Evolutionary conservation across 2,113 vertebrate species (phyloP).

Genomic region (Corydoras maculifer): DNA sequence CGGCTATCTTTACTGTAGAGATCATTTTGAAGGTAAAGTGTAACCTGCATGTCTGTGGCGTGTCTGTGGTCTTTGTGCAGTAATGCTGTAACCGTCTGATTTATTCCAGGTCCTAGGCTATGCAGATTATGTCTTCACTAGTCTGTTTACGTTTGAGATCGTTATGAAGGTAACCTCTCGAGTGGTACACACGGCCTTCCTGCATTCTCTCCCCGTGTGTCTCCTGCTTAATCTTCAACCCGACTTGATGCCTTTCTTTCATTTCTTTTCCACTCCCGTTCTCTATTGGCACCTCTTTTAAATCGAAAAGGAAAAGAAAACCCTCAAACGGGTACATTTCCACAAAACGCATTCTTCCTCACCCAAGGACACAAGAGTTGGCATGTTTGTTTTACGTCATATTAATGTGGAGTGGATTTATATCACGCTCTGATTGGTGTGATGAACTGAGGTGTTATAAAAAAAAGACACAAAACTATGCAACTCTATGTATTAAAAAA

Average conservation of each 20-base stretch:
- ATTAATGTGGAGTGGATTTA: slow-evolving; percentile 51
- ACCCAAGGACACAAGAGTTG: slow-evolving; percentile 44
- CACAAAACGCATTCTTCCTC: slow-evolving; percentile 19
- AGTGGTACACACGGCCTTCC: slow-evolving; percentile 69
- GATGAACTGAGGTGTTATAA: slow-evolving; percentile 14
- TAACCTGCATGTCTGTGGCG: slow-evolving; percentile 61
- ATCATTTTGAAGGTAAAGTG: slow-evolving; percentile 98
- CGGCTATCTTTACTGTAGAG: slow-evolving; percentile 99
- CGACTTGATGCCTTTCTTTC: slow-evolving; percentile 75
- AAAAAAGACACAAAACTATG: slow-evolving; percentile 35
- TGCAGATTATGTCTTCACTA: slow-evolving; percentile 99
- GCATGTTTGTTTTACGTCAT: slow-evolving; percentile 40
- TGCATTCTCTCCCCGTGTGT: slow-evolving; percentile 80
- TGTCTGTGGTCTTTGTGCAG: slow-evolving; percentile 63
- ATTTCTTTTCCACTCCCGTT: slow-evolving; percentile 52
- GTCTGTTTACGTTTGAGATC: slow-evolving; percentile 99
- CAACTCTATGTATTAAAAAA: slow-evolving; percentile 53
- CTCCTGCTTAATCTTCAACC: slow-evolving; percentile 75
- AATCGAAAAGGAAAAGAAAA: slow-evolving; percentile 29
- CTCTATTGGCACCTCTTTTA: slow-evolving; percentile 69
- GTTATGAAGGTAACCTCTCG: slow-evolving; percentile 93
- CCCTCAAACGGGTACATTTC: slow-evolving; percentile 40
- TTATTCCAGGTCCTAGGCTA: slow-evolving; percentile 99
- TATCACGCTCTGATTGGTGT: slow-evolving; percentile 54
- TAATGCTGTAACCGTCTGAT: slow-evolving; percentile 84